Base-by-base conservation (phyloP, 2,888 invertebrate genomes). In the Scaptomyza reducta region DNA sequence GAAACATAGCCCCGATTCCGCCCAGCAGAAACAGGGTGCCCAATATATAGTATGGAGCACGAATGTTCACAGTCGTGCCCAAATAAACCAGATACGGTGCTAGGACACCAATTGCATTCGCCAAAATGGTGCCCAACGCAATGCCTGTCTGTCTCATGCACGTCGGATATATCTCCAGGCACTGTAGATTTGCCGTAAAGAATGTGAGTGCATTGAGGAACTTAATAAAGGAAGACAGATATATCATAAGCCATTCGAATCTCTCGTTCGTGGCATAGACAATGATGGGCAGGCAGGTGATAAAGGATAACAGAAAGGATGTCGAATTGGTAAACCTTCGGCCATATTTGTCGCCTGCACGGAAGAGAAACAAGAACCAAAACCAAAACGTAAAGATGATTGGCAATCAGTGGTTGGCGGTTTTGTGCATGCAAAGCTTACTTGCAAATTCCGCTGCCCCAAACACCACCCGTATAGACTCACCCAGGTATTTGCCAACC, bases 121-220 rank as follows among this genome's bases (percentile, higher is more conserved):
- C 93, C 45, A 93, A 82, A 35, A 94, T 92, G 56, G 93, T 93
- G 31, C 94, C 94, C 60, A 95, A 85, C 0, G 94, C 93, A 74
- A 94, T 93, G 53, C 95, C 95, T 7, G 94, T 93, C 83, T 95
- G 94, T 22, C 95, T 91, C 33, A 95, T 91, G 75, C 94, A 94
- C 0, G 95, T 95, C 13, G 95, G 95, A 88, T 94, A 95, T 18
- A 94, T 92, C 90, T 95, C 95, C 89, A 95, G 93, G 59, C 94
- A 93, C 70, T 95, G 93, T 55, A 95, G 90, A 80, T 93, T 93
- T 27, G 93, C 93, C 16, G 93, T 92, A 77, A 94, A 94, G 87
- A 93, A 94, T 6, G 93, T 92, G 25, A 94, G 85, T 4, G 94
- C 93, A 57, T 93, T 92, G 25, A 92, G 91, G 71, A 94, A 92